These are phyloP conservation scores for Silurus meridionalis DNA, from an alignment of 2,113 vertebrate genomes.

Conservation along the genomic window DNA sequence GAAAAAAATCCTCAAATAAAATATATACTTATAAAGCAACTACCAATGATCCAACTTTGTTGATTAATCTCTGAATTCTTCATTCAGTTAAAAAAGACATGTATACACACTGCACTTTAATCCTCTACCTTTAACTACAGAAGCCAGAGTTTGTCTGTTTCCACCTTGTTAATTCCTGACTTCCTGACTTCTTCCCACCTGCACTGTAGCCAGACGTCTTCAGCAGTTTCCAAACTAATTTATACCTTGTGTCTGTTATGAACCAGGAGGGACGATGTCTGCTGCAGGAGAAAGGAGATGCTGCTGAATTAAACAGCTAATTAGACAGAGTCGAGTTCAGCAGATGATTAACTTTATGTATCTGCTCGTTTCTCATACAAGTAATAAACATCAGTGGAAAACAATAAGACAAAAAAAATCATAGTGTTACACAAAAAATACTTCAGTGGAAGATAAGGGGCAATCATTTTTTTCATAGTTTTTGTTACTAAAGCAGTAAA, in stretches of 20 bases:
- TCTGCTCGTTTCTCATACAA: neutral
- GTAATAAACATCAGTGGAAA: neutral
- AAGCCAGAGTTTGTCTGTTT: neutral
- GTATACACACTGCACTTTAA: neutral
- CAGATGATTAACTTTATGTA: neutral
- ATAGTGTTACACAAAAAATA: neutral
- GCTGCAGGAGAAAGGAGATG: constrained; percentile 3
- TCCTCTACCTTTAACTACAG: neutral
- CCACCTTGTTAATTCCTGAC: neutral
- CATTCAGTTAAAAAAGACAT: neutral
- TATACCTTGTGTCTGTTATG: neutral
- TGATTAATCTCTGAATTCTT: neutral
- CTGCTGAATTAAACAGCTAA: neutral
- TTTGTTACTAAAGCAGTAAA: too few species aligned
- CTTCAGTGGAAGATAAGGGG: neutral
- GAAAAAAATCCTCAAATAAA: neutral
- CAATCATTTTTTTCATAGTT: neutral
- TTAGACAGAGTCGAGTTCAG: neutral
- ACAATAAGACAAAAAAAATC: neutral
- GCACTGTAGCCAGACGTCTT: neutral
- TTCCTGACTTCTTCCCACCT: neutral
- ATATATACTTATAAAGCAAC: neutral
- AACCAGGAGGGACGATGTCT: neutral
- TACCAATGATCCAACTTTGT: neutral
- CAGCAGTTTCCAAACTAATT: neutral